These are phyloP conservation scores for Augochlora pura DNA, from an alignment of 1,140 invertebrate species.

Conservation along the genomic window DNA sequence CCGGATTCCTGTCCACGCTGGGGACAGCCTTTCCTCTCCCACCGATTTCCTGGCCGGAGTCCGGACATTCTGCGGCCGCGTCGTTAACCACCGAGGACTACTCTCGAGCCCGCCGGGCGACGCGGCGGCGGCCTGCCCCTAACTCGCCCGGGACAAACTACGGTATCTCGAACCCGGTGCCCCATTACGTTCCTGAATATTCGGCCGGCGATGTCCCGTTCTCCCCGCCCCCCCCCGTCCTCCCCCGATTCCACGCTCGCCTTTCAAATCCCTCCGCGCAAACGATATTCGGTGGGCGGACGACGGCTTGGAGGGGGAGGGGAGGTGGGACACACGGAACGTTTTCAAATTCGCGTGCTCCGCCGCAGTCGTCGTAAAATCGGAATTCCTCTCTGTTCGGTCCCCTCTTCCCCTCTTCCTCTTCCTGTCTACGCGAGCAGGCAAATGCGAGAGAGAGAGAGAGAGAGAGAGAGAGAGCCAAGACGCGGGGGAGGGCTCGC, in stretches of 20 bases:
- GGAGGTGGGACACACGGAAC: background rate
- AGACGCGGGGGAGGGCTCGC: too few relatives aligned
- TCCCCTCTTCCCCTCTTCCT: background rate
- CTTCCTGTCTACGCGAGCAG: background rate
- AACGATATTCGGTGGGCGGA: background rate
- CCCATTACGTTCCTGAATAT: background rate
- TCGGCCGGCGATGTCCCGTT: background rate
- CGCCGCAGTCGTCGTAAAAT: slow-evolving; percentile 30
- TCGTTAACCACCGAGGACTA: slow-evolving; percentile 35
- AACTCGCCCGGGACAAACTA: background rate
- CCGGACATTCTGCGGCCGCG: slow-evolving; percentile 35
- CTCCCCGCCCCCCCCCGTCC: background rate
- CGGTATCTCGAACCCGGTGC: background rate
- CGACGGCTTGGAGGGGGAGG: background rate
- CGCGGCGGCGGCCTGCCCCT: background rate
- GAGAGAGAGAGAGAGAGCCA: too few relatives aligned
- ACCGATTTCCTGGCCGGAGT: slow-evolving; percentile 38
- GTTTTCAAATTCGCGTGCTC: slow-evolving; percentile 44
- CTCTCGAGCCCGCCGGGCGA: background rate
- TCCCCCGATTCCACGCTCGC: slow-evolving; percentile 5
- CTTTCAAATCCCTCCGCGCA: background rate
- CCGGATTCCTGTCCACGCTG: slow-evolving; percentile 49
- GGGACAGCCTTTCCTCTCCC: slow-evolving; percentile 49
- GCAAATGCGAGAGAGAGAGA: too few relatives aligned
- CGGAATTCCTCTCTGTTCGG: slow-evolving; percentile 48